Base-by-base conservation (phyloP, 1,140 invertebrate genomes). In the Listronotus bonariensis region DNA sequence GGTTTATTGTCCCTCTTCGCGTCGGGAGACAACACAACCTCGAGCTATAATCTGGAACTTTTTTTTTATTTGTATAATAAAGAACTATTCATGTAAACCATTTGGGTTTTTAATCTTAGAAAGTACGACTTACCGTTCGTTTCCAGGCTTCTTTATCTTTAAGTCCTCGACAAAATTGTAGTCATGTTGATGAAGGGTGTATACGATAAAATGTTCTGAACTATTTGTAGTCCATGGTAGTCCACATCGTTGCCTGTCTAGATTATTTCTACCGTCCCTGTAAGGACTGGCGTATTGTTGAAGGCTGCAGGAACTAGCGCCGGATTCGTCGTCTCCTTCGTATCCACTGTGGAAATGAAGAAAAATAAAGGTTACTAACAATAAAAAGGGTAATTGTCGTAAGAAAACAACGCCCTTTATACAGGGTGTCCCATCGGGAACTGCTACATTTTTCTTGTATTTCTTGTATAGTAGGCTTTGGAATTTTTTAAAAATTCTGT, bases 161-260 rank as follows among this genome's bases (percentile, higher is more conserved):
- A 73, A 56, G 38, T 72, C 59, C 41, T 68, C 64, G 4, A 73
- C 48, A 60, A 66, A 71, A 12, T 68, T 65, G 31, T 59, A 72
- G 34, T 71, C 38, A 54, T 68, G 43, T 18, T 58, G 43, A 8
- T 65, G 70, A n/a, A 73, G 11, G 10, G 62, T 45, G 34, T 63
- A 68, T 10, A 60, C 42, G 6, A 62, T 65, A 8, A 70, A 61
- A 18, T 62, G 42, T 53, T 68, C 56, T 36, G 70, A 71, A 45
- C 61, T 60, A 26, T 62, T 45, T 11, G 70, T 73, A 18, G 70
- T 73, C 72, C 72, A 73, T 46, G 64, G 69, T 48, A 65, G n/a
- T 26, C 61, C 65, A 41, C 64, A 60, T 40, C 56, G 34, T 58
- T 69, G 60, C 10, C 52, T 51, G 12, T 65, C 55, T 43, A 70